These are phyloP conservation scores for Gymnothorax javanicus DNA, from an alignment of 2,797 vertebrate species.

Conservation along the genomic window DNA sequence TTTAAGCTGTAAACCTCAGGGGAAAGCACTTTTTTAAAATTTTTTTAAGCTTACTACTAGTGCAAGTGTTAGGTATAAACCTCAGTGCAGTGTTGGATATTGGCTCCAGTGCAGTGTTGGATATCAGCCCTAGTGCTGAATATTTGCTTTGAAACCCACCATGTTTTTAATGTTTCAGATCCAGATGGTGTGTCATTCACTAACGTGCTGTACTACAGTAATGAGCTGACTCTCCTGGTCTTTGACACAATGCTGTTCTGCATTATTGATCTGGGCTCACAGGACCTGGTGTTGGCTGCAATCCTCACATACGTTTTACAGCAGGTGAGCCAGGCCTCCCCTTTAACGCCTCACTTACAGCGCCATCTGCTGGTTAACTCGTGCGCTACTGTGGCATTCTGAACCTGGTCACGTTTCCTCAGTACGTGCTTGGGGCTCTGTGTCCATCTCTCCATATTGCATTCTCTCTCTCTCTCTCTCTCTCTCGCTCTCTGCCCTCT, in stretches of 20 bases:
- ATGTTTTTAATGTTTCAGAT: conserved; percentile 25
- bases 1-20: background rate
- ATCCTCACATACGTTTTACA: conserved; percentile 30
- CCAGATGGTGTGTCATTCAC: conserved; percentile 25
- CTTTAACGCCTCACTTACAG: background rate
- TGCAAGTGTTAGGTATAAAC: too few species aligned
- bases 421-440: background rate
- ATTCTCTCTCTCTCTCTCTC: background rate
- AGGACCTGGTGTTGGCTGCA: conserved; percentile 8
- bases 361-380: background rate
- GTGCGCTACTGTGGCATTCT: background rate
- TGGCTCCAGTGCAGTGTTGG: background rate
- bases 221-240: conserved; percentile 33
- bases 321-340: conserved; percentile 28
- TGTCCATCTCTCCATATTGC: background rate
- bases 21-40: background rate
- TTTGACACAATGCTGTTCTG: conserved; percentile 36
- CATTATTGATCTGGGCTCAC: conserved; percentile 35
- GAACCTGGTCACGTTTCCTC: background rate
- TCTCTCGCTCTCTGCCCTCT: background rate
- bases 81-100: background rate
- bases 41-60: background rate
- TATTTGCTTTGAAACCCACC: background rate
- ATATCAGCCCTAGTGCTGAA: background rate
- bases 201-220: conserved; percentile 40